These are phyloP conservation scores for Ctenopoma kingsleyae DNA, from an alignment of 2,797 vertebrate genomes.

Conservation along the genomic window DNA sequence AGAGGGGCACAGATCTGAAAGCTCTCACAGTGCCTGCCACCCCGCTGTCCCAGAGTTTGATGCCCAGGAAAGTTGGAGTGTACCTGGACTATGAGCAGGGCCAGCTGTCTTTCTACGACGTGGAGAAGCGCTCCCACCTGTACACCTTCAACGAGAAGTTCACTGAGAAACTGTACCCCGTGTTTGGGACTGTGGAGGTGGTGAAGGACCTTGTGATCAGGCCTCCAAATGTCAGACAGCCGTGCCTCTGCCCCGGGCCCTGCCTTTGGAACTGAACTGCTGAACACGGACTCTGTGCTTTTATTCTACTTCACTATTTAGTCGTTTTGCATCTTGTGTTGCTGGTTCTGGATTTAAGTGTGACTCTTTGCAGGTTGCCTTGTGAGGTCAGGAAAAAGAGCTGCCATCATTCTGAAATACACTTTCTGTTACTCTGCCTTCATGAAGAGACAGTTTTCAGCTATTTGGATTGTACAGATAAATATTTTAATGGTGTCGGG, in stretches of 20 bases:
- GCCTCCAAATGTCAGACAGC: conserved; percentile 65
- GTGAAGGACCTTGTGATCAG: conserved; percentile 81
- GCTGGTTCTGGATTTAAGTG: conserved; percentile 23
- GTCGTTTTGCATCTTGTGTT: conserved; percentile 18
- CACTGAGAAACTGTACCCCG: conserved; percentile 80
- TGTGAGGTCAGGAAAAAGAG: conserved; percentile 24
- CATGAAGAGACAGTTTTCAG: conserved; percentile 36
- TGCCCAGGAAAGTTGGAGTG: conserved; percentile 79
- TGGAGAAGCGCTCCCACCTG: conserved; percentile 82
- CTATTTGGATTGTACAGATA: conserved; percentile 41
- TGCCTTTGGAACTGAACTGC: conserved; percentile 82
- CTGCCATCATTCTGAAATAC: conserved; percentile 26
- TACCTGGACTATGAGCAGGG: conserved; percentile 85
- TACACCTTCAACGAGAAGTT: conserved; percentile 85
- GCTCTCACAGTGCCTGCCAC: conserved; percentile 81
- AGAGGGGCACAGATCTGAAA: conserved; percentile 82
- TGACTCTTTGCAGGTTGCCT: conserved; percentile 20
- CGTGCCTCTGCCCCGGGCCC: conserved; percentile 82
- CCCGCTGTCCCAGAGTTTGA: conserved; percentile 51
- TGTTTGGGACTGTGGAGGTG: conserved; percentile 86
- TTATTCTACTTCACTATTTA: conserved; percentile 18
- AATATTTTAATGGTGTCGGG: conserved; percentile 24
- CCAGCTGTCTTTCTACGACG: conserved; percentile 87
- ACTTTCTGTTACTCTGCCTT: conserved; percentile 52
- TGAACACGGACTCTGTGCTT: conserved; percentile 20